Evolutionary conservation across 2,888 invertebrate genomes (phyloP), one percentile per base, ranked within the genome.

Genomic region (Asteroscopus sphinx): DNA sequence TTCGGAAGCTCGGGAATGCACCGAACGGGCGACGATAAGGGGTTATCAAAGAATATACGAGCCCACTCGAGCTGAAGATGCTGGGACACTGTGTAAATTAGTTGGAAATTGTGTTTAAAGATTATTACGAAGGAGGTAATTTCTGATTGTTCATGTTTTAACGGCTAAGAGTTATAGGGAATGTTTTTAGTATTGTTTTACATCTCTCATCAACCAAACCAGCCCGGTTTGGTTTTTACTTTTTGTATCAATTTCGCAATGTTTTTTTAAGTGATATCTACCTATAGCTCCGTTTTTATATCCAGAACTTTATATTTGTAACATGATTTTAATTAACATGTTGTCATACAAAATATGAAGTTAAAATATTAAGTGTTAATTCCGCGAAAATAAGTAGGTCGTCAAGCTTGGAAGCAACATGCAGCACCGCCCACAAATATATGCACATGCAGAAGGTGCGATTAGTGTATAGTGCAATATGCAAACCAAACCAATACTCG

Each of bases 31-130:
- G 61, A 40, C 79, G 88, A 88, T 87, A 89, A 87, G 81, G 75
- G 82, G 84, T 86, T 87, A 87, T 86, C 86, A 82, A 85, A 81
- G 81, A 85, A 87, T 80, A 84, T 85, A 84, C 79, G 81, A 77
- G 75, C 52, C 32, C 64, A 59, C 44, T 59, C 49, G 42, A 46
- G 59, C 45, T 52, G 71, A 66, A 70, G 66, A 67, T 40, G 66
- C 25, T 71, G 61, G 30, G 72, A 71, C 67, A 67, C 67, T 59
- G 53, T 39, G 39, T 67, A 72, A 67, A 71, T 67, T 68, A 59
- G 48, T 26, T 49, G 40, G 16, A 51, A 66, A 66, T 67, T 57
- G 40, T 71, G 52, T 46, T 67, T 30, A 17, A 59, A 67, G 37
- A 25, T 28, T 32, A 59, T 71, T 37, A 49, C 45, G 25, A 66